Conservation (phyloP, 1,140 invertebrate genomes). For the Drosophila carrolli region DNA sequence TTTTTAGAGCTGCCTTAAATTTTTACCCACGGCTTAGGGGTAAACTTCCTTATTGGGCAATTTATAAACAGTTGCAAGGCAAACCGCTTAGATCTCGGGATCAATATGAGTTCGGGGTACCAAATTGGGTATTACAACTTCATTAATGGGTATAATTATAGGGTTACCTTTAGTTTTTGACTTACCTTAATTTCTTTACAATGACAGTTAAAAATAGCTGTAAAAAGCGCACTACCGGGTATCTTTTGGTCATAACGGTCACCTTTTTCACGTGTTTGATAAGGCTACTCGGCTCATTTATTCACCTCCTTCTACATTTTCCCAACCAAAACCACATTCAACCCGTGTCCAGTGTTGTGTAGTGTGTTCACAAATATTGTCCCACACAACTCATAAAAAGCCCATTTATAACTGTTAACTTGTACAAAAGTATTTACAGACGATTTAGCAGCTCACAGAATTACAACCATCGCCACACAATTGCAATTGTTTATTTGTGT, state of each 20-base stretch:
- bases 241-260: not conserved
- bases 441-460: constrained; percentile 78
- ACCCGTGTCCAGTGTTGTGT: constrained; percentile 37
- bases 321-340: not conserved
- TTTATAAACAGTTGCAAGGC: not conserved
- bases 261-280: constrained; percentile 1
- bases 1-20: not conserved
- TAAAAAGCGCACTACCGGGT: not conserved
- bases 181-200: no score
- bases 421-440: constrained; percentile 82
- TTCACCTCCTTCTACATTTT: not conserved
- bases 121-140: not conserved
- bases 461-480: constrained; percentile 69
- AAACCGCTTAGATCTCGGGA: not conserved
- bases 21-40: not conserved
- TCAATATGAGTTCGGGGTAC: not conserved
- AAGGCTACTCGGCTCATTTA: constrained; percentile 18
- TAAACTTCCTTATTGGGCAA: not conserved
- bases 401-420: constrained; percentile 82
- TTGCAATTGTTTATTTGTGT: constrained; percentile 79
- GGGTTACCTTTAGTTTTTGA: no score
- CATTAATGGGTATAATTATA: no score
- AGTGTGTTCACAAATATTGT: constrained; percentile 66
- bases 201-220: no score
- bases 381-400: constrained; percentile 79